Percentiles rank a stretch among this genome's conserved stretches.
Evolutionary conservation across 2,113 vertebrate genomes (phyloP).

Genomic region (Salvelinus namaycush): DNA sequence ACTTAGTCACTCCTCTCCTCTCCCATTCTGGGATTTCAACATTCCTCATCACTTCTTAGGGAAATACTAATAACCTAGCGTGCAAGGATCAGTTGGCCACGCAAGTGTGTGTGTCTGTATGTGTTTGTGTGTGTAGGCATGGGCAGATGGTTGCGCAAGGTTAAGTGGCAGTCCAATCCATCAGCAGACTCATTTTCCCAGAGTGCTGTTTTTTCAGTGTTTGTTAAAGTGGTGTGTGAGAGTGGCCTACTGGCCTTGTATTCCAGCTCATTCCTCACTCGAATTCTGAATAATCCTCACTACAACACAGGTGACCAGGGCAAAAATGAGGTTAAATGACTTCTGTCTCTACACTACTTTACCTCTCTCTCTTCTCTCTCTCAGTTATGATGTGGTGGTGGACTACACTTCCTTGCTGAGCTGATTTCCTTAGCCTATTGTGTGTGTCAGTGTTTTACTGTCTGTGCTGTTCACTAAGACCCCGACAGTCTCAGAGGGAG

Average conservation of each 20-base stretch:
- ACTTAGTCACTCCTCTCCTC: neutral
- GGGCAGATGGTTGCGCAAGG: conserved; percentile 7
- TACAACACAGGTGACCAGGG: neutral
- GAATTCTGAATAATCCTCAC: neutral
- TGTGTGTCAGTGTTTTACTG: neutral
- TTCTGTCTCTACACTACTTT: neutral
- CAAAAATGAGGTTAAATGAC: conserved; percentile 3
- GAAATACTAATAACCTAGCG: neutral
- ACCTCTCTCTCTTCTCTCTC: neutral
- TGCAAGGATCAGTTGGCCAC: neutral
- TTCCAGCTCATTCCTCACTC: conserved; percentile 4
- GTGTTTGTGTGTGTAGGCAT: conserved; percentile 4
- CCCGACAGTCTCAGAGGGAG: neutral
- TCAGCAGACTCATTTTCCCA: neutral
- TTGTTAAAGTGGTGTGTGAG: conserved; percentile 1
- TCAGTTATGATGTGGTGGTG: neutral
- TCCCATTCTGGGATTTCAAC: neutral
- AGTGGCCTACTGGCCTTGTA: neutral
- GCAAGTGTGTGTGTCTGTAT: neutral
- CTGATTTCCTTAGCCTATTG: neutral
- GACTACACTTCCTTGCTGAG: neutral
- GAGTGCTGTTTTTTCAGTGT: neutral
- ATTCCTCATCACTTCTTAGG: neutral
- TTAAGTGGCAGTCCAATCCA: conserved; percentile 9
- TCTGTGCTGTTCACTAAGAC: neutral